Base-by-base conservation (phyloP, 2,797 vertebrate genomes). In the Euthynnus affinis region DNA sequence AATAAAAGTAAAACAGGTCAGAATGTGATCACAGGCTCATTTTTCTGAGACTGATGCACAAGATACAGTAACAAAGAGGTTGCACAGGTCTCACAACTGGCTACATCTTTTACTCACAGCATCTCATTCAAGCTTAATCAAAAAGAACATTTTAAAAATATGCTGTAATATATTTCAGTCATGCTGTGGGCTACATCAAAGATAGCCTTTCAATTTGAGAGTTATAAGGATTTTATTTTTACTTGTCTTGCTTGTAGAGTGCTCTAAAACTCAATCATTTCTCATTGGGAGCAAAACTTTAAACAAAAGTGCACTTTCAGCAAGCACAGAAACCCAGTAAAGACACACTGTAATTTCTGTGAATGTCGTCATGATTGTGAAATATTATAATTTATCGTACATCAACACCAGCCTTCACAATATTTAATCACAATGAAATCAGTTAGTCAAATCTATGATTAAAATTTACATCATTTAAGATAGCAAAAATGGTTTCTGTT, bases 51-150 rank as follows among this genome's bases (percentile, higher is more conserved):
- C n/a, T 84, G 63, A 65, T 71, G 40, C 59, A 80, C 48, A 70
- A 70, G 29, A 71, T 59, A 37, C 9, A 37, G 37, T 37, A 23
- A 72, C 27, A 64, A 76, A 62, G 32, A 59, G 27, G 29, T 57
- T 42, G 55, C 56, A 49, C 32, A 57, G 72, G 68, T 78, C 85
- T 80, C 71, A 62, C 88, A 83, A 77, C 65, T 70, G 64, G 75
- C 20, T 42, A 18, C 25, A 51, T 65, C 51, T 68, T 84, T 71
- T 64, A 42, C 56, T 78, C 42, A 42, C 60, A 71, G 56, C 37
- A 15, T 72, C 44, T 51, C 29, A 71, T 83, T 74, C 48, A 80
- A 76, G 55, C 32, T 44, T 61, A 80, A 84, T 86, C 67, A 84
- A 80, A 86, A 8, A 73, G 48, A 78, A 62, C 40, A 34, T 61